Conservation (phyloP, 2,113 vertebrate genomes). For the Oriolus oriolus region DNA sequence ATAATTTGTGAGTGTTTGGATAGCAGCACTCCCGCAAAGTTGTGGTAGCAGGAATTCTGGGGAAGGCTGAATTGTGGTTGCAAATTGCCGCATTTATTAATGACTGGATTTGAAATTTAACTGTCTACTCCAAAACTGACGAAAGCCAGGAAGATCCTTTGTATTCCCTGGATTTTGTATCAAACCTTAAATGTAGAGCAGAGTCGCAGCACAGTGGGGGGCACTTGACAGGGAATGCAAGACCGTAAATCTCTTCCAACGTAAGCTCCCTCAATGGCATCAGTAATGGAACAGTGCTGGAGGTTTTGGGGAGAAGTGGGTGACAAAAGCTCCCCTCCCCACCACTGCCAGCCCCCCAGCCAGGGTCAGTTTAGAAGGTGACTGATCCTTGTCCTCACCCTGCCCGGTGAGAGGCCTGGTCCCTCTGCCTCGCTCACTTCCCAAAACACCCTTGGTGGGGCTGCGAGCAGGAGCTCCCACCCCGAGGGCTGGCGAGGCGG, state of each 20-base stretch:
- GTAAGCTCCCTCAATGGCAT: neutral
- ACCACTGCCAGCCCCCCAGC: neutral
- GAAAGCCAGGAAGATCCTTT: neutral
- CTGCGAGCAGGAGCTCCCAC: neutral
- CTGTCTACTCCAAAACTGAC: neutral
- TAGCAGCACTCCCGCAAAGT: neutral
- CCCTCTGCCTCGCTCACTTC: neutral
- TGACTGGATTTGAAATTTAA: neutral
- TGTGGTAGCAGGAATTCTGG: neutral
- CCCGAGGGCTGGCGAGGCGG: neutral
- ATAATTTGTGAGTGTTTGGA: neutral
- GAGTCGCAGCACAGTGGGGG: neutral
- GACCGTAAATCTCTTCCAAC: neutral
- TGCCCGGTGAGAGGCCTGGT: neutral
- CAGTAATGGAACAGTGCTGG: neutral
- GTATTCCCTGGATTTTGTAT: conserved; percentile 11
- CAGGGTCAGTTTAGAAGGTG: neutral
- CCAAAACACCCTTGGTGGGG: neutral
- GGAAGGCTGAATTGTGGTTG: neutral
- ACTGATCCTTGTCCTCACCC: neutral
- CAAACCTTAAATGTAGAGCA: neutral
- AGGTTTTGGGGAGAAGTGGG: neutral
- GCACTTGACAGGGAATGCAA: neutral
- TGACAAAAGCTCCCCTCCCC: neutral
- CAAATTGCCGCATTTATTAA: neutral